phyloP scores from a whole-genome alignment of 2,797 vertebrate species.

The Pipistrellus pipistrellus region DNA sequence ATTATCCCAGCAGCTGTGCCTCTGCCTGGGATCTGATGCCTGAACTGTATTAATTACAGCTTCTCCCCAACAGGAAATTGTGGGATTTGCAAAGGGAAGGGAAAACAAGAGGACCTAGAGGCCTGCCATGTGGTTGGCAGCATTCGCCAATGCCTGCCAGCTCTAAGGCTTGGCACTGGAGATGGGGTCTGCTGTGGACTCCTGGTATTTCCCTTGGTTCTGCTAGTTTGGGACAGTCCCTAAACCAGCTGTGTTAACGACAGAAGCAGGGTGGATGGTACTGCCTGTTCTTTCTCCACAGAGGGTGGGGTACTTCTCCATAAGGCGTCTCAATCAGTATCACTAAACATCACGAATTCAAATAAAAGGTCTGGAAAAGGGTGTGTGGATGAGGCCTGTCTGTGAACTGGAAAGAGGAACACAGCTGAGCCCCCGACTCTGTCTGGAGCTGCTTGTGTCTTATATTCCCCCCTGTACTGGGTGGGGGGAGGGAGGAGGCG shows the following conservation, averaged over 20 bases:
- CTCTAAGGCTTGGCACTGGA: background rate
- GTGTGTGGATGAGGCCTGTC: background rate
- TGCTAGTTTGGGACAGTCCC: background rate
- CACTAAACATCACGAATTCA: slow-evolving; percentile 71
- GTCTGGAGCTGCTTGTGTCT: background rate
- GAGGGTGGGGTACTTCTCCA: slow-evolving; percentile 1
- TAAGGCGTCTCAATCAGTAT: slow-evolving; percentile 61
- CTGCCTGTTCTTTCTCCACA: background rate
- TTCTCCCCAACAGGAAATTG: slow-evolving; percentile 77
- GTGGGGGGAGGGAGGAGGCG: accelerated
- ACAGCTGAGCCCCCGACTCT: background rate
- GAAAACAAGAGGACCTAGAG: slow-evolving; percentile 68
- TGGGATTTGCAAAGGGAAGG: slow-evolving; percentile 70
- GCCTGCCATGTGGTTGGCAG: slow-evolving; percentile 65
- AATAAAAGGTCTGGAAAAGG: slow-evolving; percentile 84
- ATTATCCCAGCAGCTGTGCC: slow-evolving; percentile 54
- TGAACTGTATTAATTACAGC: slow-evolving; percentile 73
- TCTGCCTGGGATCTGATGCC: slow-evolving; percentile 54
- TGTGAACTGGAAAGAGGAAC: background rate
- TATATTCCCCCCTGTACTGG: background rate
- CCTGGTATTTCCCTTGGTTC: slow-evolving; percentile 43
- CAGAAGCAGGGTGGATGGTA: background rate
- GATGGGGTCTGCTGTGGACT: background rate
- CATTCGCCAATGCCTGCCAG: background rate
- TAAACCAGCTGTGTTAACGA: slow-evolving; percentile 19